Evolutionary conservation across 2,797 vertebrate genomes (phyloP), one percentile per base, ranked within the genome.

Genomic region (Chiroxiphia lanceolata): DNA sequence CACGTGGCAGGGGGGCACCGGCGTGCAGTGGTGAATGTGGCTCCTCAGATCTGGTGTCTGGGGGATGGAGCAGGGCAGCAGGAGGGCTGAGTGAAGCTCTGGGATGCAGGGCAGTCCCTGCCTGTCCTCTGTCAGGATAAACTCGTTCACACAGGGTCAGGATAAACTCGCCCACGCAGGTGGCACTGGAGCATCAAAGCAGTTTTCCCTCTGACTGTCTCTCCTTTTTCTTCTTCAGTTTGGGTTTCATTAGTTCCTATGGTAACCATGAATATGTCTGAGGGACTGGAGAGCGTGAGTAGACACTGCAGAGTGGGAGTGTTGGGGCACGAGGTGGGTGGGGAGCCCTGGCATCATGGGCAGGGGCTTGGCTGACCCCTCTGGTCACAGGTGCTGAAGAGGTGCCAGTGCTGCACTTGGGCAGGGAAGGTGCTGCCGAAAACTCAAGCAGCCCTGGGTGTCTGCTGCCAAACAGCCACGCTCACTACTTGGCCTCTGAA

Each of bases 181-280:
- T 95, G 96, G 96, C 95, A 81, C 76, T 8, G 57, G 87, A 93
- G 95, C 84, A 91, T 54, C 67, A 33, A 15, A 88, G 90, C 63
- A 12, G 51, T 74, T 94, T 33, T 60, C 20, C 40, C 42, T 56
- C 75, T 42, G 38, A 61, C 83, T 25, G 14, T 40, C 25, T 88
- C 88, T 89, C 84, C 80, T 83, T 88, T 67, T 84, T 67, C 71
- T 70, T 81, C 93, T 90, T 91, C 96, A 89, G 96, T 94, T 96
- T 84, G 96, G 95, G 96, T 98, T 97, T 97, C 95, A 71, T 87
- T 75, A 57, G 98, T 98, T 98, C 96, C 98, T 96, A 98, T 98
- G 98, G 97, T 93, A 97, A 98, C 96, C 54, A 13, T 4, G 91
- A 65, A 56, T 83, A 71, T 90, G 90, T 94, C 93, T 89, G 89